These are phyloP conservation scores for Hemistola chrysoprasaria DNA, from an alignment of 2,888 invertebrate species.

Conservation along the genomic window DNA sequence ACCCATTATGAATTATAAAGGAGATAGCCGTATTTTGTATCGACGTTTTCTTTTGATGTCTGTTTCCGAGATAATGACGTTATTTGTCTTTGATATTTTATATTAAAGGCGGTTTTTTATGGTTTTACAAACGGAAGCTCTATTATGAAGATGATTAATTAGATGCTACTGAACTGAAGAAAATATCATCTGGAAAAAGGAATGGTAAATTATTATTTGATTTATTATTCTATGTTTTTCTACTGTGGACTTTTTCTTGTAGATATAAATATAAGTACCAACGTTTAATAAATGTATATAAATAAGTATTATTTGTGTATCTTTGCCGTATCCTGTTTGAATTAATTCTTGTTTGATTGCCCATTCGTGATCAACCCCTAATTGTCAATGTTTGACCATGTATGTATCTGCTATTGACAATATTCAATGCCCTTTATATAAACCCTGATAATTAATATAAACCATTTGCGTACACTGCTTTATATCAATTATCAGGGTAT, in stretches of 20 bases:
- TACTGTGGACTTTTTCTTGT: too few relatives aligned
- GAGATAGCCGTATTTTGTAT: conserved; percentile 43
- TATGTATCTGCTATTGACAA: conserved; percentile 13
- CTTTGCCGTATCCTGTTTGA: too few relatives aligned
- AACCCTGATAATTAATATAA: too few relatives aligned
- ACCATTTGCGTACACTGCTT: conserved; percentile 9
- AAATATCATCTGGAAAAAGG: conserved; percentile 8
- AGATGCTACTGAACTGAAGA: conserved; percentile 19
- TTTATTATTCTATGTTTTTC: too few relatives aligned
- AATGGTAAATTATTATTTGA: neutral
- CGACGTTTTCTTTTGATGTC: conserved; percentile 70
- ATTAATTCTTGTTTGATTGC: too few relatives aligned
- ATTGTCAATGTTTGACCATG: conserved; percentile 9
- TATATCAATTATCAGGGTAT: conserved; percentile 18
- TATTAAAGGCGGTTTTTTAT: conserved; percentile 41
- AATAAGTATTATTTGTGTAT: too few relatives aligned
- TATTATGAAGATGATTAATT: conserved; percentile 30
- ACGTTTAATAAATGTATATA: too few relatives aligned
- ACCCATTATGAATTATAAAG: conserved; percentile 27
- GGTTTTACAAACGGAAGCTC: conserved; percentile 27
- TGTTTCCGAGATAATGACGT: conserved; percentile 59
- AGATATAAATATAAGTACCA: too few relatives aligned
- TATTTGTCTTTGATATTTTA: conserved; percentile 67
- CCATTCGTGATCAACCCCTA: conserved; percentile 1
- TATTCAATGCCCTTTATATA: conserved; percentile 18